phyloP scores from a whole-genome alignment of 2,113 vertebrate species.

The Psittacara wagleri region DNA sequence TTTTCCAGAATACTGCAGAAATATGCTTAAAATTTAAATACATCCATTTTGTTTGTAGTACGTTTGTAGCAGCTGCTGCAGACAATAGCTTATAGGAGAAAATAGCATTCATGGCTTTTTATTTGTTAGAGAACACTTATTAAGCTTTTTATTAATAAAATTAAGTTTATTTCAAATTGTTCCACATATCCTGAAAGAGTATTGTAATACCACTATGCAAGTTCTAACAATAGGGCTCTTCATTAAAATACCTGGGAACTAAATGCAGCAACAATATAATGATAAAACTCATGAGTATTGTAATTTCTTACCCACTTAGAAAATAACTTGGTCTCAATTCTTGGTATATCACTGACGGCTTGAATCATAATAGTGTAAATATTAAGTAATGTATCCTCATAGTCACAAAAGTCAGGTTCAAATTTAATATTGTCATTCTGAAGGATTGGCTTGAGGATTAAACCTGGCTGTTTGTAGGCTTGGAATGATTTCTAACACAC shows the following conservation, averaged over 20 bases:
- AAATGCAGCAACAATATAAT: not conserved
- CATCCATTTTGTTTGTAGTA: not conserved
- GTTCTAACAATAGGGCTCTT: not conserved
- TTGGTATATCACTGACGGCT: constrained; percentile 78
- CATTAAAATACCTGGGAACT: not conserved
- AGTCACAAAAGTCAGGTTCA: constrained; percentile 82
- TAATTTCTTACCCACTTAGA: constrained; percentile 80
- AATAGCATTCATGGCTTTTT: not conserved
- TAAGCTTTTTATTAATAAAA: not conserved
- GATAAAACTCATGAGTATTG: not conserved
- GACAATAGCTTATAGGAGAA: not conserved
- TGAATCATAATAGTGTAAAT: constrained; percentile 83
- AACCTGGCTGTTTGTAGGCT: constrained; percentile 79
- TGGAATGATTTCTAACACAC: constrained; percentile 73
- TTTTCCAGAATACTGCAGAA: not conserved
- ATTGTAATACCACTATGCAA: not conserved
- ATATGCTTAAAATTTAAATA: not conserved
- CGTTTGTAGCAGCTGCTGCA: not conserved
- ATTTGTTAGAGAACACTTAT: not conserved
- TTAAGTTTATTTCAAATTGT: not conserved
- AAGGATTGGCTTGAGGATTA: constrained; percentile 82
- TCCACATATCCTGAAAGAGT: not conserved
- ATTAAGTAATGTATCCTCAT: constrained; percentile 75
- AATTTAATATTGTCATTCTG: constrained; percentile 77
- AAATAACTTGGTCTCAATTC: constrained; percentile 85